Conservation (phyloP, 2,113 vertebrate genomes). For the Grus americana region DNA sequence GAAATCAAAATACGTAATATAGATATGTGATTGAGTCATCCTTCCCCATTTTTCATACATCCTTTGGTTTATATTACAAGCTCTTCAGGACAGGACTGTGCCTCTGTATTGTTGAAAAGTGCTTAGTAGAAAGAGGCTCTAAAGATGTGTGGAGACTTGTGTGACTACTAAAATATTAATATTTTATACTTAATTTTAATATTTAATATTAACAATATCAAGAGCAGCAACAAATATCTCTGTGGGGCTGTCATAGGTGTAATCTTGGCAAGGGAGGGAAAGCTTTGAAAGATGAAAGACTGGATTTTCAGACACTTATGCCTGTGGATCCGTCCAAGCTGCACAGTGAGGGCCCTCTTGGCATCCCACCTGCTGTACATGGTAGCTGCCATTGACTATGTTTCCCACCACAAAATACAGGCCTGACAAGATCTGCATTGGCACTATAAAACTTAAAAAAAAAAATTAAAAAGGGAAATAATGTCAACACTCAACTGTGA, state of each 20-base stretch:
- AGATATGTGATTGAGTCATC: background rate
- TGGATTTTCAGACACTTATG: background rate
- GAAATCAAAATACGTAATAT: background rate
- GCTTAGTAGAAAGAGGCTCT: background rate
- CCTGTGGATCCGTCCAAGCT: background rate
- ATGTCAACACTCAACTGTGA: background rate
- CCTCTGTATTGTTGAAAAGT: background rate
- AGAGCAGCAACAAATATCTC: constrained; percentile 22
- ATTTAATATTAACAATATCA: constrained; percentile 57
- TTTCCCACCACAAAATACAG: background rate
- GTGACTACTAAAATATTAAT: constrained; percentile 49
- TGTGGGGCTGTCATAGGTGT: background rate
- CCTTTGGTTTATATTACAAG: background rate
- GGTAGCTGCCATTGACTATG: background rate
- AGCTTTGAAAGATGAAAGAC: background rate
- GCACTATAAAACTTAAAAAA: background rate
- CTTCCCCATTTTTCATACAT: background rate
- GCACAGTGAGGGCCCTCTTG: background rate
- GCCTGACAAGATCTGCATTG: background rate
- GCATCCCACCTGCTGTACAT: background rate
- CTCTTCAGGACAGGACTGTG: background rate
- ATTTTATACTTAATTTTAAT: constrained; percentile 51
- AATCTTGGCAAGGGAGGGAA: background rate
- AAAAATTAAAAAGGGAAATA: background rate
- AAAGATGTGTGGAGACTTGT: background rate